Base-by-base conservation (phyloP, 2,888 invertebrate species). In the Ecliptopera silaceata region DNA sequence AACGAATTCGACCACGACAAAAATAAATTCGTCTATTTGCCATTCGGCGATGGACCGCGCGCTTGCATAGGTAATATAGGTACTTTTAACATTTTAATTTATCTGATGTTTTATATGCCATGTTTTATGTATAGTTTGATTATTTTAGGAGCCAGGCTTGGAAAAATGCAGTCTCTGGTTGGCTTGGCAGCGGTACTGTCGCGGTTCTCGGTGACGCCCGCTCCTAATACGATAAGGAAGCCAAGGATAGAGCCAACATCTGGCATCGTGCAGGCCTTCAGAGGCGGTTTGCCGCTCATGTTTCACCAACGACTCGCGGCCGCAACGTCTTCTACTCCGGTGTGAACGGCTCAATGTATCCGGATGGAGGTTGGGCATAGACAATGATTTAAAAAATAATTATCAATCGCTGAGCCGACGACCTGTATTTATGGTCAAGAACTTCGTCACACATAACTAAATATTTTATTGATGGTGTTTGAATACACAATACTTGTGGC, bases 121-220 rank as follows among this genome's bases (percentile, higher is more conserved):
- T 3, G 20, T 20, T 20, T 4, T 3, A 20, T 20, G 1, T 26
- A 26, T 8, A 4, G 22, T 32, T 42, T 20, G 20, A 57, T 49
- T 54, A 5, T 64, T 69, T 0, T 64, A 86, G 86, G 86, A 1
- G 80, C 75, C 54, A 80, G 87, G 0, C 61, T 86, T n/a, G 87
- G 84, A 0, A 70, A 75, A 54, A 84, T 86, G 86, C 87, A 86
- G 73, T 87, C 87, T 1, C 57, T 86, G 58, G 85, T 86, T 3
- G 86, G 86, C 0, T 68, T 86, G 57, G 86, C 86, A 12, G 85
- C 86, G 8, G 70, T 86, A 32, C 70, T 86, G 61, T 65, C 80
- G 18, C 71, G 64, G 57, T 82, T 76, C 69, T 66, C 71, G 2
- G 84, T 86, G 59, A 43, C 61, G 13, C 85, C 85, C 5, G 84